phyloP scores from a whole-genome alignment of 2,113 vertebrate genomes.

The Ceratotherium simum region DNA sequence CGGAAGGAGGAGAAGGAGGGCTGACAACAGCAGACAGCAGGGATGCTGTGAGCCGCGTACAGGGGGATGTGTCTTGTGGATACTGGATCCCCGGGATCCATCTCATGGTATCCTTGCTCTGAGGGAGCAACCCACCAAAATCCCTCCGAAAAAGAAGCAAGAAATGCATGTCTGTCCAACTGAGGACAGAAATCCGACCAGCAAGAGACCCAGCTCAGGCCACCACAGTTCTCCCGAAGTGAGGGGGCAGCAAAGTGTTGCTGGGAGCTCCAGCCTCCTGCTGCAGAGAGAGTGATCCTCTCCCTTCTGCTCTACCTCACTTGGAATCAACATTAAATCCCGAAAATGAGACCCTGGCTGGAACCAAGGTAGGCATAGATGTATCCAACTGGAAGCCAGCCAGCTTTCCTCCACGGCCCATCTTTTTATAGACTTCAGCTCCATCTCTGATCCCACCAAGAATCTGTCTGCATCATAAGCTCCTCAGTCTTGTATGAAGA shows the following conservation, averaged over 20 bases:
- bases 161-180: background rate
- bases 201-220: background rate
- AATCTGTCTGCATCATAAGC: background rate
- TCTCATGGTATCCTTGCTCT: fast-evolving
- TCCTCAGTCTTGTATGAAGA: background rate
- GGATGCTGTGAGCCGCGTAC: fast-evolving
- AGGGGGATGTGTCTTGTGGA: fast-evolving
- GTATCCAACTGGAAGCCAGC: background rate
- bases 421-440: background rate
- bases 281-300: slow-evolving; percentile 43
- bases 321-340: background rate
- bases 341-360: background rate
- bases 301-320: background rate
- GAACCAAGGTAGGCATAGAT: background rate
- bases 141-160: background rate
- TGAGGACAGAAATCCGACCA: background rate
- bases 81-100: background rate
- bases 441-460: background rate
- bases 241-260: background rate
- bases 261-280: background rate
- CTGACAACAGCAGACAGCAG: fast-evolving
- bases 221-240: background rate
- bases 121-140: background rate
- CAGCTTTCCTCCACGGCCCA: fast-evolving
- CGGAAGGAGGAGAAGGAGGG: background rate